Evolutionary conservation across 2,888 invertebrate genomes (phyloP), one percentile per base, ranked within the genome.

Genomic region (Synergus gifuensis): DNA sequence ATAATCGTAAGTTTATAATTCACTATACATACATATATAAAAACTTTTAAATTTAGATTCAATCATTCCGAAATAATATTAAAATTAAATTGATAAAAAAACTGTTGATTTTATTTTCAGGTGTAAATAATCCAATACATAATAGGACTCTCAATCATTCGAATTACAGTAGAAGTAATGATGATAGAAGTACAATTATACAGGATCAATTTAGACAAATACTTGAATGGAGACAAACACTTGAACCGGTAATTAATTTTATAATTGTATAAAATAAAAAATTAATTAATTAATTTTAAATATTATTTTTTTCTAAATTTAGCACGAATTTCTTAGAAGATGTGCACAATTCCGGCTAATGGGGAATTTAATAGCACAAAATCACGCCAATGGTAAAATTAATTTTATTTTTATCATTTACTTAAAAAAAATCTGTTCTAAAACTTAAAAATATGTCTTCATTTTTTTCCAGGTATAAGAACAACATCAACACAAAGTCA

Each of bases 171-270:
- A 97, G 96, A 85, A 99, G 99, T n/a, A 28, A 28, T 28, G 28
- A 28, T 99, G 99, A 91, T 99, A 99, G 99, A 99, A 99, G 93
- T 99, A 99, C 95, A 99, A 99, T 64, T 94, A 99, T 84, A 94
- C 22, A 60, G 22, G 22, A 18, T 60, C 22, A 99, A 92, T 98
- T 97, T 79, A 98, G 98, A 94, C 98, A 1, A 28, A 28, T 28
- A 28, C 2, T 1, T 28, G 22, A 28, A 28, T 2, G 2, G 22
- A 28, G 98, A 82, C 96, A 97, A 93, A 98, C 99, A 89, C 98
- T 98, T 84, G 99, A 99, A 60, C 98, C 98, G 83, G 94, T 94
- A 92, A 91, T 94, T 93, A 79, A 49, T 54, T 67, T 22, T 12
- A 60, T 54, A 22, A 60, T 60, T 22, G 28, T 3, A 22, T 18